These are phyloP conservation scores for Drosophila athabasca DNA, from an alignment of 1,140 invertebrate species.

Conservation along the genomic window DNA sequence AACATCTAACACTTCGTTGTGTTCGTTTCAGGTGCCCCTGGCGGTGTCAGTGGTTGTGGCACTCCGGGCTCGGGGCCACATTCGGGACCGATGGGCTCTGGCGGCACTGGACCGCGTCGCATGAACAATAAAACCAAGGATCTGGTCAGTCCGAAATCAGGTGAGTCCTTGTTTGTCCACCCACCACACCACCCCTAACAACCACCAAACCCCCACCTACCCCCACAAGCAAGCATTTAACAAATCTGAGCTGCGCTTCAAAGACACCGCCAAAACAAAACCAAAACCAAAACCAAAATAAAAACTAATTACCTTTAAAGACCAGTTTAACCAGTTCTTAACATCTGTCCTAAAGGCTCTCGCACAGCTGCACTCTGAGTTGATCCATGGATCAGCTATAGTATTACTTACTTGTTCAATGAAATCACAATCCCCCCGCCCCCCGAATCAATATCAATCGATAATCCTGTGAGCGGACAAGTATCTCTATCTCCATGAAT, in stretches of 20 bases:
- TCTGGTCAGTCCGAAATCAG: constrained; percentile 83
- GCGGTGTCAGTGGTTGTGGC: constrained; percentile 76
- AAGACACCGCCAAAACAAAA: constrained; percentile 34
- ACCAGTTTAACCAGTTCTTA: constrained; percentile 31
- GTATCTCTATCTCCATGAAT: no score
- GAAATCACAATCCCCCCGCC: no score
- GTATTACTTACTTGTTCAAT: constrained; percentile 4
- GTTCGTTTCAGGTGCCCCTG: constrained; percentile 62
- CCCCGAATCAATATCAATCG: neutral
- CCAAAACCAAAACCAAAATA: neutral
- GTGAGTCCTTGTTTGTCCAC: constrained; percentile 60
- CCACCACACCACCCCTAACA: constrained; percentile 16
- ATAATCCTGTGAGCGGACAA: neutral
- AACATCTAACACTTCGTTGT: no score
- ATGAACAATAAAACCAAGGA: constrained; percentile 84
- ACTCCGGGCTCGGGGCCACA: constrained; percentile 82
- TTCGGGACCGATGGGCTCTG: constrained; percentile 80
- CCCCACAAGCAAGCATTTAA: constrained; percentile 27
- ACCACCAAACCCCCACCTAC: no score
- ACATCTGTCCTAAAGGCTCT: constrained; percentile 42
- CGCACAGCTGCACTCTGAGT: constrained; percentile 66
- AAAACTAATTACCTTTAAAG: constrained; percentile 18
- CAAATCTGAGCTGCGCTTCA: constrained; percentile 24
- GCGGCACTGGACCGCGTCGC: constrained; percentile 80
- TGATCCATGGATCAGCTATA: constrained; percentile 26